phyloP scores from a whole-genome alignment of 2,888 invertebrate species.

The Phania funesta region DNA sequence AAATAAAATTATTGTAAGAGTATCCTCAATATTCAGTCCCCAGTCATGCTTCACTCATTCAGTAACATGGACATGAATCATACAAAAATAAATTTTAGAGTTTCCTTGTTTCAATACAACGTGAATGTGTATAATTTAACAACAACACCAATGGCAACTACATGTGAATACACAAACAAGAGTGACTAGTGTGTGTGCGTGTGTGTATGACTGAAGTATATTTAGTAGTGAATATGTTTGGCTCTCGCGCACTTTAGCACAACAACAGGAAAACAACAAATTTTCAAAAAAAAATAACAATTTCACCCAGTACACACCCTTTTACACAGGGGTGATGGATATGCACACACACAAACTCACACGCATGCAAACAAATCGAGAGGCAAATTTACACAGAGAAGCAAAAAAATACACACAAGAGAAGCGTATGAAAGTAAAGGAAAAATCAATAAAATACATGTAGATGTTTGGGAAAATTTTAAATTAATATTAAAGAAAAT shows the following conservation, averaged over 20 bases:
- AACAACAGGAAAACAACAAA: not conserved
- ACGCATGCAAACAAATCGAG: conserved; percentile 5
- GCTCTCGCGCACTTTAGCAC: not conserved
- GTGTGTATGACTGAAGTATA: no score
- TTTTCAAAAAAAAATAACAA: conserved; percentile 33
- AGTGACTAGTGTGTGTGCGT: not conserved
- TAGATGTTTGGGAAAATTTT: not conserved
- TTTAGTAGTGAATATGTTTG: not conserved
- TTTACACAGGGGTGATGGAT: conserved; percentile 61
- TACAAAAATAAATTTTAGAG: conserved; percentile 55
- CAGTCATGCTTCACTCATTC: conserved; percentile 2
- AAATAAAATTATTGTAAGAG: not conserved
- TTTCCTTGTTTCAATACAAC: conserved; percentile 59
- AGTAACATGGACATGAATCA: conserved; percentile 58
- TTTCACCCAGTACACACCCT: conserved; percentile 70
- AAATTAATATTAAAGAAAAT: conserved; percentile 11
- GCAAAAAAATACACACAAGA: conserved; percentile 25
- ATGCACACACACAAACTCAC: not conserved
- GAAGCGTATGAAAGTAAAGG: conserved; percentile 43
- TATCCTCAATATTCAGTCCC: not conserved
- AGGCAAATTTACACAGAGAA: no score
- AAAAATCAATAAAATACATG: conserved; percentile 61
- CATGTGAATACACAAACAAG: conserved; percentile 20
- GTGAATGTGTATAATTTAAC: no score
- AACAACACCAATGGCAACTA: conserved; percentile 25